Evolutionary conservation across 2,797 vertebrate genomes (phyloP).

Genomic region (Columba guinea): DNA sequence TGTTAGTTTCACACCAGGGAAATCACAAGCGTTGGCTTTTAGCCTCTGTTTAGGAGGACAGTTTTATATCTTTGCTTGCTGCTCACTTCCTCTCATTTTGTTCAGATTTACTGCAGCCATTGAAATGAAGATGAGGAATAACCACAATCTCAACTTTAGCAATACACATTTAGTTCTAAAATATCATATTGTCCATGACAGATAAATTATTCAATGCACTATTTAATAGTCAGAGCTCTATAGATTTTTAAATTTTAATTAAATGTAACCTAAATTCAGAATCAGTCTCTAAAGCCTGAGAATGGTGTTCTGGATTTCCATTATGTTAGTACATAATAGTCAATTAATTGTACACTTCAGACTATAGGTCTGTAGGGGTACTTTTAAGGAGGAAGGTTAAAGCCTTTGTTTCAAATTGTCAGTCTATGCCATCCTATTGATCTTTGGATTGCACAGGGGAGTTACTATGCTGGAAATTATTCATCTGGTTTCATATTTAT

Average conservation of each 20-base stretch:
- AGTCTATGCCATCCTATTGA: background rate
- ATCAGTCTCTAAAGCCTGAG: background rate
- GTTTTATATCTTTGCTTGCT: conserved; percentile 37
- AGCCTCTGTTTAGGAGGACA: background rate
- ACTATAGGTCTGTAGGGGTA: background rate
- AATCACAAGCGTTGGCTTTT: conserved; percentile 33
- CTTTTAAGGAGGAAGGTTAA: background rate
- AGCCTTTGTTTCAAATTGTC: background rate
- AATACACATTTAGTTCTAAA: conserved; percentile 11
- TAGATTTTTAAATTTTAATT: conserved; percentile 54
- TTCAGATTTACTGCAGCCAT: conserved; percentile 27
- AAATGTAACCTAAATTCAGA: conserved; percentile 27
- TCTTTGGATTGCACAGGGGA: background rate
- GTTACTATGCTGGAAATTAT: background rate
- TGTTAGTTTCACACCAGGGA: background rate
- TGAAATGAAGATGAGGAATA: conserved; percentile 12
- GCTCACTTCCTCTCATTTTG: conserved; percentile 19
- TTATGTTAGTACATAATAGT: background rate
- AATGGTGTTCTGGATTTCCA: background rate
- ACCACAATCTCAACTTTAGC: background rate
- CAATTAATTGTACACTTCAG: background rate
- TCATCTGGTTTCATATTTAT: background rate
- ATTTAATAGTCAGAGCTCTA: conserved; percentile 43
- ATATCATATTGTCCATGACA: background rate
- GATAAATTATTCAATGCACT: conserved; percentile 53